A percentile compares a stretch with the other conserved stretches of the same genome.
These are phyloP conservation scores for Linurgus olivaceus DNA, from an alignment of 2,797 vertebrate species.

Conservation along the genomic window DNA sequence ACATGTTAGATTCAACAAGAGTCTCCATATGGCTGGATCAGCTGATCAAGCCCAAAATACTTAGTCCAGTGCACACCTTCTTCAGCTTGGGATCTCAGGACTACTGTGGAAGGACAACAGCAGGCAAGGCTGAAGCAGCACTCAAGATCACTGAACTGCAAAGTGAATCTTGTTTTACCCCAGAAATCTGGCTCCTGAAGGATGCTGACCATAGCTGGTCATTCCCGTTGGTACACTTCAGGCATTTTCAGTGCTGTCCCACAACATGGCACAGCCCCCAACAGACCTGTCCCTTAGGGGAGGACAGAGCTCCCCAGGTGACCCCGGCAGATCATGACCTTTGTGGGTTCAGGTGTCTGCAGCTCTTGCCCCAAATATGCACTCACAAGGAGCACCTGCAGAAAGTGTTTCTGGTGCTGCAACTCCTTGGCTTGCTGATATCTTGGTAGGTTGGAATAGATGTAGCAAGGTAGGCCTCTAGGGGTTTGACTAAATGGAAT, in stretches of 20 bases:
- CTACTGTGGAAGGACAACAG: neutral
- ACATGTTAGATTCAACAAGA: neutral
- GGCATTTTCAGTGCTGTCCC: neutral
- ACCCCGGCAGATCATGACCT: neutral
- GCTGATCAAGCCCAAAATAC: neutral
- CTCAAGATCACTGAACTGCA: neutral
- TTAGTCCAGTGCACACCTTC: neutral
- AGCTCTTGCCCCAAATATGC: neutral
- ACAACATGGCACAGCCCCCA: fast-evolving
- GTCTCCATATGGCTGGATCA: neutral
- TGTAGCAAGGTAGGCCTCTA: neutral
- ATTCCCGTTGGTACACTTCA: neutral
- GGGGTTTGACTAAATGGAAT: neutral
- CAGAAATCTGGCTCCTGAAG: neutral
- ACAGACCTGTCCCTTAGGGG: neutral
- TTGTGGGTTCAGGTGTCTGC: neutral
- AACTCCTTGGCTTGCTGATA: neutral
- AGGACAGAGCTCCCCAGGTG: neutral
- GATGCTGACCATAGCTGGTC: neutral
- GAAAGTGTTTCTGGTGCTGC: neutral
- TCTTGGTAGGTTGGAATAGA: neutral
- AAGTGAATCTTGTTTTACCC: neutral
- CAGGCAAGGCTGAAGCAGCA: neutral
- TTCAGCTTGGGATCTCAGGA: neutral
- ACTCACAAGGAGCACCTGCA: neutral